phyloP scores from a whole-genome alignment of 2,113 vertebrate genomes.

The Protomyctophum bolini region DNA sequence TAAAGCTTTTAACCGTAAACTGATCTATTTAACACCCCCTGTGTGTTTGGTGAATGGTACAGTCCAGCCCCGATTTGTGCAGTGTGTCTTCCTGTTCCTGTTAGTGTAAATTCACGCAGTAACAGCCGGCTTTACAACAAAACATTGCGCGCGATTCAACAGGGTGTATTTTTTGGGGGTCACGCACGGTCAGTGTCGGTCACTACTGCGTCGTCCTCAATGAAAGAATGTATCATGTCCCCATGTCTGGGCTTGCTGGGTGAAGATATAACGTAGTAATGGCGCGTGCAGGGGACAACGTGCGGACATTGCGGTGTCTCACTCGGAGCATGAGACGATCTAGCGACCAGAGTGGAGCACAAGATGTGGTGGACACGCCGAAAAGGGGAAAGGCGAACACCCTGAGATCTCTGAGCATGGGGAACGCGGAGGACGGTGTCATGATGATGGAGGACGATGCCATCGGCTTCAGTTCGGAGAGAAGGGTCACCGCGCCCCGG shows the following conservation, averaged over 20 bases:
- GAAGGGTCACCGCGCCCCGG: conserved; percentile 71
- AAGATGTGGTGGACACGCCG: conserved; percentile 8
- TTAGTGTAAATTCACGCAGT: background rate
- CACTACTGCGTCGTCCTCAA: background rate
- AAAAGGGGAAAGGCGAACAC: conserved; percentile 36
- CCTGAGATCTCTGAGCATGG: conserved; percentile 62
- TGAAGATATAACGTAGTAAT: conserved; percentile 39
- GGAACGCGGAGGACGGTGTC: conserved; percentile 61
- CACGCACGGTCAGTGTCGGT: no score
- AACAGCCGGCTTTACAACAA: background rate
- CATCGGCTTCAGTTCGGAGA: conserved; percentile 41
- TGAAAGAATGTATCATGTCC: background rate
- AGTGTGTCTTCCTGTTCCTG: background rate
- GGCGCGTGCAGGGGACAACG: conserved; percentile 43
- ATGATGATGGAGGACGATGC: conserved; percentile 47
- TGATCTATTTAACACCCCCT: background rate
- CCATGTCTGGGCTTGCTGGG: background rate
- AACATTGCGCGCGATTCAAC: background rate
- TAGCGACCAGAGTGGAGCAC: conserved; percentile 23
- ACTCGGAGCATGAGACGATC: conserved; percentile 49
- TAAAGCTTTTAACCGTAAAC: no score
- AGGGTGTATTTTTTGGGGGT: background rate
- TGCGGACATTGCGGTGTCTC: conserved; percentile 52
- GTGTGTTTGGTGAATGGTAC: background rate
- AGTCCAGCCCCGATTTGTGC: background rate